Evolutionary conservation across 2,797 vertebrate genomes (phyloP), one percentile per base, ranked within the genome.

Genomic region (Lacerta bilineata): DNA sequence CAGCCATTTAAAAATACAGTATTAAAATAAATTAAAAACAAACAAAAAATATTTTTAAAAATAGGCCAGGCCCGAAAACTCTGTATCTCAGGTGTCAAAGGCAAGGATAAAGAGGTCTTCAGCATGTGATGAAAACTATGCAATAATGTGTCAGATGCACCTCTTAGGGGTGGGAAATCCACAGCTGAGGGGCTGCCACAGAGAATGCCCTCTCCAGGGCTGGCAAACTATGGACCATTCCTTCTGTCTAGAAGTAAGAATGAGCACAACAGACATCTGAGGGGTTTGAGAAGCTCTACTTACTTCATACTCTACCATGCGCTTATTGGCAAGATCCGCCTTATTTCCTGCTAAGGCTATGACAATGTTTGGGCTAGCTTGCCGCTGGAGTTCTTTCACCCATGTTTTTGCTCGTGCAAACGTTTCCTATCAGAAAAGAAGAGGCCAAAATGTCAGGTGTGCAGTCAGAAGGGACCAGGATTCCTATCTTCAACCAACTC

Each of bases 331-430:
- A 91, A 97, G 96, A 91, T 98, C 97, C 0, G 97, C 97, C 91
- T 98, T 97, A 95, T 98, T 98, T 87, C 97, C 97, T 0, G 97
- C 96, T 74, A 98, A 93, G 33, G 97, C 97, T 29, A 98, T 98
- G 61, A 98, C 97, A 55, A 98, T 97, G 95, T 95, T 97, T 82
- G 97, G 97, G 89, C 97, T 98, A 72, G 97, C 97, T 91, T 98
- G 97, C 80, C 97, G 93, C 94, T 98, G 97, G 77, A 98, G 96
- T 91, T 98, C 97, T 90, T 97, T 97, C 92, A 98, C 97, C 97
- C 97, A 98, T 85, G 96, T 97, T 95, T 98, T 98, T 0, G 97
- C 97, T 92, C 97, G 94, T 1, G 96, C 97, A 83, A 98, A 98
- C 0, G 97, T 97, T 92, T 98, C 97, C 97, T 98, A 46, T 2